Evolutionary conservation across 2,113 vertebrate genomes (phyloP).

Genomic region (Riparia riparia): DNA sequence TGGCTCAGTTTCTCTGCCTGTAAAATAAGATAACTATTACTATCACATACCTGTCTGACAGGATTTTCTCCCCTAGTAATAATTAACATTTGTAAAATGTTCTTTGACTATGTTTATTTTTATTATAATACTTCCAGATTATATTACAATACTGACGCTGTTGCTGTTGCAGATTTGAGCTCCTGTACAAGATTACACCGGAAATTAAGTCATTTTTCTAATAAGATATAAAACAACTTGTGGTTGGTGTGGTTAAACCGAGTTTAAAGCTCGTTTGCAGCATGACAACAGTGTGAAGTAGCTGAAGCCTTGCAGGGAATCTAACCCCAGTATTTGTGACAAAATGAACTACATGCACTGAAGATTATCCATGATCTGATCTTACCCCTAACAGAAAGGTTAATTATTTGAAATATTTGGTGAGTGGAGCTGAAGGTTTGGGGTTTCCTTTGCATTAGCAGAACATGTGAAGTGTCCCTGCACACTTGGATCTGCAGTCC

Average conservation of each 20-base stretch:
- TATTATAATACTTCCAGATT: constrained; percentile 46
- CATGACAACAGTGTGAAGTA: constrained; percentile 13
- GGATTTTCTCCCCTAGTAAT: constrained; percentile 60
- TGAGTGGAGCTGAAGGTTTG: background rate
- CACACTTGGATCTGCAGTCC: background rate
- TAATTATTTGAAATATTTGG: background rate
- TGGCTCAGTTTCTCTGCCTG: constrained; percentile 56
- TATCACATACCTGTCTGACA: constrained; percentile 52
- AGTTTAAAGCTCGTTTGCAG: constrained; percentile 27
- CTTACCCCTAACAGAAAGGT: background rate
- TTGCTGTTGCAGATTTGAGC: constrained; percentile 40
- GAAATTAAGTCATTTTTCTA: constrained; percentile 60
- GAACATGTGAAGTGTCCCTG: background rate
- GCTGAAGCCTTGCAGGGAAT: background rate
- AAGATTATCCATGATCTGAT: constrained; percentile 10
- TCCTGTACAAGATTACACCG: constrained; percentile 23
- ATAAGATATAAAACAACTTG: constrained; percentile 46
- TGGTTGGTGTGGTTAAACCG: constrained; percentile 51
- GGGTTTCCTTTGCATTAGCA: background rate
- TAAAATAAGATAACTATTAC: constrained; percentile 52
- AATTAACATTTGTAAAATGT: constrained; percentile 65
- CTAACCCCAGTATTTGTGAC: background rate
- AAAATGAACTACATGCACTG: background rate
- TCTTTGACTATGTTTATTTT: constrained; percentile 54
- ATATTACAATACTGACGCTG: background rate